Evolutionary conservation across 2,888 invertebrate species (phyloP), one percentile per base, ranked within the genome.

Genomic region (Teinopalpus imperialis): DNA sequence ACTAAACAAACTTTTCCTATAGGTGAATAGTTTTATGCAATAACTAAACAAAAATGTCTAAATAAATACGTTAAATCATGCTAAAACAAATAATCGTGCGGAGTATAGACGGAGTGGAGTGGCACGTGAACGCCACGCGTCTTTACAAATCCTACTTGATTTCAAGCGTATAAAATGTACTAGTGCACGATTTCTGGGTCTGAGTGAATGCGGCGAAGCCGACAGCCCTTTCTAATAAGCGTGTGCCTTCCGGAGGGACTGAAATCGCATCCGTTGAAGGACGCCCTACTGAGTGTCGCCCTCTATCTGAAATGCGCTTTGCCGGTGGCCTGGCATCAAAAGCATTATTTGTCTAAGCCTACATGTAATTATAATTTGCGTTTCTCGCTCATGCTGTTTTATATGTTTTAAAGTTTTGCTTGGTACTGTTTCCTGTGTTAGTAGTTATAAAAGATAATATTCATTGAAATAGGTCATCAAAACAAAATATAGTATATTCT

Each of bases 31-130:
- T 23, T 10, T n/a, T n/a, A n/a, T n/a, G n/a, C n/a, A n/a, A n/a
- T n/a, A 46, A 24, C 24, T 32, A 30, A 34, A 37, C 44, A 51
- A 52, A 41, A 42, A 37, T 49, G 49, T 42, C 26, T 58, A 57
- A 75, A 76, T 74, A 75, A 74, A 76, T 76, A 74, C 66, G 74
- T 78, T 78, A 81, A 81, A 82, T 82, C 78, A 81, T 66, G 81
- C 81, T 86, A 78, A 76, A 80, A 72, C 81, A 83, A 86, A 85
- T 81, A 81, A 64, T 59, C 64, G 66, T 53, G 64, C 54, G 58
- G 52, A 59, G 57, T 53, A 54, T 60, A 27, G 34, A 56, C 62
- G 43, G 53, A 53, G 52, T 44, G 53, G 37, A 52, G 35, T 26
- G 60, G 46, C 77, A 71, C 79, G 72, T 63, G 78, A 43, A 51